Evolutionary conservation across 1,140 invertebrate genomes (phyloP).

Genomic region (Chionoecetes opilio): DNA sequence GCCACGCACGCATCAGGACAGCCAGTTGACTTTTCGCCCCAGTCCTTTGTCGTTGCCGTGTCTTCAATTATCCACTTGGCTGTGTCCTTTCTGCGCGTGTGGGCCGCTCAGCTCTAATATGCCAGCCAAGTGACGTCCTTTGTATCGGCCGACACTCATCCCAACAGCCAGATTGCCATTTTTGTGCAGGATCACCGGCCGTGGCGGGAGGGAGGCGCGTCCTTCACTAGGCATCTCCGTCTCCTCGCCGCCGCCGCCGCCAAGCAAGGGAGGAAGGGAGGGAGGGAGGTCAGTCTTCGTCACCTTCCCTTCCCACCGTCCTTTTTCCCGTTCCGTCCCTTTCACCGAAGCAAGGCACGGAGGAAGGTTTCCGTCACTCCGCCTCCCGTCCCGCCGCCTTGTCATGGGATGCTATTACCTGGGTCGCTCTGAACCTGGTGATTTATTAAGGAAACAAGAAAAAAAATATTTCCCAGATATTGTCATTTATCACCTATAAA

Average conservation of each 20-base stretch:
- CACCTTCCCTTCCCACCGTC: background rate
- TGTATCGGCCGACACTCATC: conserved; percentile 73
- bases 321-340: background rate
- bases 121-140: conserved; percentile 71
- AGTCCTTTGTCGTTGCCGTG: conserved; percentile 74
- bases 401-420: background rate
- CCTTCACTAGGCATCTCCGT: conserved; percentile 32
- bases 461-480: background rate
- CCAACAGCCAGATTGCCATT: conserved; percentile 73
- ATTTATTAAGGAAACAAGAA: background rate
- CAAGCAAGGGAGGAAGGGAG: background rate
- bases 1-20: conserved; percentile 37
- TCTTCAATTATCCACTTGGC: conserved; percentile 80
- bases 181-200: conserved; percentile 65
- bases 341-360: background rate
- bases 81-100: conserved; percentile 78
- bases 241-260: background rate
- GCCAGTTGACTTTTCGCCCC: conserved; percentile 45
- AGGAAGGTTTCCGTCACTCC: background rate
- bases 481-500: background rate
- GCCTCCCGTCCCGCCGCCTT: background rate
- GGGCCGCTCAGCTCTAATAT: conserved; percentile 77
- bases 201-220: conserved; percentile 37
- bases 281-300: background rate
- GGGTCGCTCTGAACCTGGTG: background rate